These are phyloP conservation scores for Macaca nemestrina DNA, from an alignment of 2,113 vertebrate genomes.

Conservation along the genomic window DNA sequence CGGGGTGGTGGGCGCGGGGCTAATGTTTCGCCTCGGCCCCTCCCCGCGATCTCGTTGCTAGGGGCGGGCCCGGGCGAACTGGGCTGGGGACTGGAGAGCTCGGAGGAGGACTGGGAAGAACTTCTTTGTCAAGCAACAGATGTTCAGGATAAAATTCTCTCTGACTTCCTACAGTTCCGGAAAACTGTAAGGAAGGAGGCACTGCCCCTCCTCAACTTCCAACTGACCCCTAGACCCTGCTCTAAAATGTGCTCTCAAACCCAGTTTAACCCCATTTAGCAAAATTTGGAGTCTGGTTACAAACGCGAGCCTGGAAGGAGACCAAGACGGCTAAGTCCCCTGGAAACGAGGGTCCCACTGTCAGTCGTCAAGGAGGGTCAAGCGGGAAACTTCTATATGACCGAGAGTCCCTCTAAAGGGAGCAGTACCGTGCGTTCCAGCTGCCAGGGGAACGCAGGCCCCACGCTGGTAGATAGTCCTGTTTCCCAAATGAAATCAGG, in stretches of 20 bases:
- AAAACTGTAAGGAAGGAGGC: background rate
- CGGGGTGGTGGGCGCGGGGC: conserved; percentile 52
- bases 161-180: background rate
- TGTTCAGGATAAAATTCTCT: background rate
- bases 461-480: background rate
- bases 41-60: conserved; percentile 40
- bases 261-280: background rate
- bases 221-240: background rate
- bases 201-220: background rate
- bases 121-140: conserved; percentile 76
- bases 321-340: background rate
- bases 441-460: background rate
- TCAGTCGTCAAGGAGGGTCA: background rate
- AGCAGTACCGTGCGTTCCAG: background rate
- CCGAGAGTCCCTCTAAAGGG: rapidly evolving
- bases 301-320: background rate
- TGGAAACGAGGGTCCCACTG: background rate
- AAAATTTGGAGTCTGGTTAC: background rate
- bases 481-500: background rate
- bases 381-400: background rate
- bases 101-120: background rate
- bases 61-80: conserved; percentile 42
- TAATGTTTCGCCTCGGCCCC: conserved; percentile 54
- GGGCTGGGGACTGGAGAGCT: conserved; percentile 10
- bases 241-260: background rate